phyloP scores from a whole-genome alignment of 2,888 invertebrate species.

The Chromoteleia sp. region DNA sequence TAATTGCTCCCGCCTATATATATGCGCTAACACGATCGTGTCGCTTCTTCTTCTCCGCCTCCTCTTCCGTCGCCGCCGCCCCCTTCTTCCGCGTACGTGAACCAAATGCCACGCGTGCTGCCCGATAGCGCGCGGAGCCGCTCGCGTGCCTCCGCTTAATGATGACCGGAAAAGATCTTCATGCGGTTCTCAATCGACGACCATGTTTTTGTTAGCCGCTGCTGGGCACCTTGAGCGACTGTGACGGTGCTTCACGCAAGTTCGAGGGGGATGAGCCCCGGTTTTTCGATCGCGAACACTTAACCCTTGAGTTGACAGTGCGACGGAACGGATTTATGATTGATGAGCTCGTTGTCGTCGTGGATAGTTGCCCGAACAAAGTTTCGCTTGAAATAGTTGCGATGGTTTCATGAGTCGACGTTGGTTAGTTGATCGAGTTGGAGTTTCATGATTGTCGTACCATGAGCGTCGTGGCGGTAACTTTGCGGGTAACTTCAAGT shows the following conservation, averaged over 20 bases:
- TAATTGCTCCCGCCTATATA: constrained; percentile 66
- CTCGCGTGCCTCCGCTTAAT: constrained; percentile 66
- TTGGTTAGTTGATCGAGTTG: constrained; percentile 3
- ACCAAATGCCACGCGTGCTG: constrained; percentile 71
- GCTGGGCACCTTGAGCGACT: constrained; percentile 8
- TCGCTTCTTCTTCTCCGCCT: constrained; percentile 49
- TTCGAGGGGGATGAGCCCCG: background rate
- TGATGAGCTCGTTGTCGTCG: constrained; percentile 7
- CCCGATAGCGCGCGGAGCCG: constrained; percentile 59
- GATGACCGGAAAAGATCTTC: constrained; percentile 67
- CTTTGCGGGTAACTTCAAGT: background rate
- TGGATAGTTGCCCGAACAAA: background rate
- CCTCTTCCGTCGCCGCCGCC: constrained; percentile 40
- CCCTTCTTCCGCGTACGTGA: constrained; percentile 65
- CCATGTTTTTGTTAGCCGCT: constrained; percentile 51
- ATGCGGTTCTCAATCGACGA: constrained; percentile 32
- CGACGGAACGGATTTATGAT: constrained; percentile 36
- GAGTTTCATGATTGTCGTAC: background rate
- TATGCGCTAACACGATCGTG: constrained; percentile 55
- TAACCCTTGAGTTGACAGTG: constrained; percentile 45
- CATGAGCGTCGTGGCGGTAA: background rate
- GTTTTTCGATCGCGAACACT: background rate
- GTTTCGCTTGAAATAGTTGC: constrained; percentile 17
- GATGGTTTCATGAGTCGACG: background rate
- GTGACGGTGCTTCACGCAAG: constrained; percentile 15